Evolutionary conservation across 2,113 vertebrate species (phyloP).

Genomic region (Phyllopteryx taeniolatus): DNA sequence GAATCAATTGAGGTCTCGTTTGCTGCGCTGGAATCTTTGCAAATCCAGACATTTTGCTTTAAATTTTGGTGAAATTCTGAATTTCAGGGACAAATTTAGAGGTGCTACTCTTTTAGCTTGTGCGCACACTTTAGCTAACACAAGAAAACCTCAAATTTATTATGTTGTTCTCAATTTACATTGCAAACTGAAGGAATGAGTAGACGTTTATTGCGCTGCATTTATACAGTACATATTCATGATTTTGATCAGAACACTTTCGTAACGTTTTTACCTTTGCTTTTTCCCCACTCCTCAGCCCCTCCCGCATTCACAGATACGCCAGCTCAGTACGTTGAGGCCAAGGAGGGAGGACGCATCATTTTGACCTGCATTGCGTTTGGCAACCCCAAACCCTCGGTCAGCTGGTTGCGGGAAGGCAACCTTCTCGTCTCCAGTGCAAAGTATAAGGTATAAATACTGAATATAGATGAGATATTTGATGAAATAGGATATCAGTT

Average conservation of each 20-base stretch:
- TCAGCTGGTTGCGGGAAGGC: conserved; percentile 92
- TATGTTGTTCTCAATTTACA: neutral
- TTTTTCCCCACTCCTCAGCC: conserved; percentile 69
- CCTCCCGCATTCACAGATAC: conserved; percentile 95
- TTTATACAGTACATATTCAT: neutral
- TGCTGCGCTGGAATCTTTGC: no score
- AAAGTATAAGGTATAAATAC: conserved; percentile 86
- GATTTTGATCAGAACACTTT: neutral
- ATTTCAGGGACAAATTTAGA: no score
- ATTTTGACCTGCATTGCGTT: conserved; percentile 94
- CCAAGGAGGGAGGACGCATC: conserved; percentile 89
- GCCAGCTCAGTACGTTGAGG: conserved; percentile 93
- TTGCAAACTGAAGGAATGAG: neutral
- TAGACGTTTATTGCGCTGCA: neutral
- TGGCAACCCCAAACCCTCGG: conserved; percentile 93
- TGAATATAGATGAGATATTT: neutral
- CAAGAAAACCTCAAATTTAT: no score
- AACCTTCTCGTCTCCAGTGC: conserved; percentile 78
- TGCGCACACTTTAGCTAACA: no score
- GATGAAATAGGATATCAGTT: neutral
- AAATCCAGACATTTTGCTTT: no score
- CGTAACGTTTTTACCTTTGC: neutral
- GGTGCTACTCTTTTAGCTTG: no score
- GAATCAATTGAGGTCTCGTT: no score
- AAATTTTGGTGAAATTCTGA: no score